Evolutionary conservation across 2,113 vertebrate genomes (phyloP), one percentile per base, ranked within the genome.

Genomic region (Ptilonorhynchus violaceus): DNA sequence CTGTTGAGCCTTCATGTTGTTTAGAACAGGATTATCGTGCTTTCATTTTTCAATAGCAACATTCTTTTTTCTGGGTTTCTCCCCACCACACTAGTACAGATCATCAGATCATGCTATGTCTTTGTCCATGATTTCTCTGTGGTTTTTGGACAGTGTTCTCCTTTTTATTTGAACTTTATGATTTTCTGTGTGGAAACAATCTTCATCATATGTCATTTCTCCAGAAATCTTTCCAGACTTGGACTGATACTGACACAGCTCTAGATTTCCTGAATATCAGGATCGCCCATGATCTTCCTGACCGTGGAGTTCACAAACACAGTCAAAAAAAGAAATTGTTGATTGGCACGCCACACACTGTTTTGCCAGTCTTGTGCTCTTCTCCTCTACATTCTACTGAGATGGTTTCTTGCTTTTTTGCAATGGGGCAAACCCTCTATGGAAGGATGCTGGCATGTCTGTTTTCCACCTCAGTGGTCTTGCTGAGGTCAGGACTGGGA

Each of bases 271-370:
- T 19, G 37, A 31, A 41, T 58, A 10, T 62, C 37, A 56, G 35
- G 35, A 77, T 27, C 2, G 73, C n/a, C 13, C 42, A 44, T 47
- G 9, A 10, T 49, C 81, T 41, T 74, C 37, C n/a, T 73, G 8
- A 11, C 2, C 13, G 11, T 7, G 25, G 15, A 42, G 9, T 42
- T 92, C 44, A 63, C 15, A 70, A 94, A 37, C 13, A 58, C 8
- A 28, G 39, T 8, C 15, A 67, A 16, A 50, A 42, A 49, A 39
- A 63, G 6, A 59, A 63, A 33, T 37, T 74, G 5, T 58, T 76
- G 35, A 37, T 30, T 63, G 62, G 5, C 52, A 50, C 0, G 0
- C 4, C 2, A 46, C 28, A 37, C 13, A 4, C 3, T 35, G 2
- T 52, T 88, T 63, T 59, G 3, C 20, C 27, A 70, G 28, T 49